These are phyloP conservation scores for Blennius ocellaris DNA, from an alignment of 2,113 vertebrate species.

Conservation along the genomic window DNA sequence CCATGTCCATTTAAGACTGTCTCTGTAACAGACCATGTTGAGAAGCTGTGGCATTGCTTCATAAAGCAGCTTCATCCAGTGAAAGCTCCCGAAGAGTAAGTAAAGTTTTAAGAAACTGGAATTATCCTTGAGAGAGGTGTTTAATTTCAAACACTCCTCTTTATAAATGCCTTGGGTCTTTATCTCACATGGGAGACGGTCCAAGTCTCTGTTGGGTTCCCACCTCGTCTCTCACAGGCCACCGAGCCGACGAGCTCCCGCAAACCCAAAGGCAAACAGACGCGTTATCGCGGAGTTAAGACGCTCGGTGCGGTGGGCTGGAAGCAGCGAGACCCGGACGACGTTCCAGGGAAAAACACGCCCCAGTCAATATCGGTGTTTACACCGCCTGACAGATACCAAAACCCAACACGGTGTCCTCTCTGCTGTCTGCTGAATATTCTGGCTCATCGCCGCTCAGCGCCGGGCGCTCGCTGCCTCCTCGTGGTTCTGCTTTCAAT, in stretches of 20 bases:
- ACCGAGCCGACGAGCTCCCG: slow-evolving; percentile 57
- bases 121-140: slow-evolving; percentile 18
- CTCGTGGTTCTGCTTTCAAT: slow-evolving; percentile 72
- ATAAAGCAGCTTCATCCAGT: too few species aligned
- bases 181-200: slow-evolving; percentile 57
- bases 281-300: slow-evolving; percentile 69
- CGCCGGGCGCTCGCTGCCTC: slow-evolving; percentile 19
- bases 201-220: slow-evolving; percentile 21
- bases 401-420: neutral
- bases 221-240: slow-evolving; percentile 33
- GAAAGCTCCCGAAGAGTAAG: neutral
- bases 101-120: neutral
- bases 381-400: slow-evolving; percentile 28
- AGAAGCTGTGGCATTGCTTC: too few species aligned
- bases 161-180: slow-evolving; percentile 32
- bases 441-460: slow-evolving; percentile 39
- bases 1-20: too few species aligned
- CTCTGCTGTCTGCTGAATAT: slow-evolving; percentile 19
- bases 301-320: slow-evolving; percentile 40
- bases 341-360: slow-evolving; percentile 38
- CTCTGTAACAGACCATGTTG: too few species aligned
- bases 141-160: slow-evolving; percentile 32
- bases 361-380: slow-evolving; percentile 48
- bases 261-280: slow-evolving; percentile 71
- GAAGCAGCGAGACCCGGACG: slow-evolving; percentile 21